Conservation (phyloP, 2,113 vertebrate genomes). For the Burhinus oedicnemus region DNA sequence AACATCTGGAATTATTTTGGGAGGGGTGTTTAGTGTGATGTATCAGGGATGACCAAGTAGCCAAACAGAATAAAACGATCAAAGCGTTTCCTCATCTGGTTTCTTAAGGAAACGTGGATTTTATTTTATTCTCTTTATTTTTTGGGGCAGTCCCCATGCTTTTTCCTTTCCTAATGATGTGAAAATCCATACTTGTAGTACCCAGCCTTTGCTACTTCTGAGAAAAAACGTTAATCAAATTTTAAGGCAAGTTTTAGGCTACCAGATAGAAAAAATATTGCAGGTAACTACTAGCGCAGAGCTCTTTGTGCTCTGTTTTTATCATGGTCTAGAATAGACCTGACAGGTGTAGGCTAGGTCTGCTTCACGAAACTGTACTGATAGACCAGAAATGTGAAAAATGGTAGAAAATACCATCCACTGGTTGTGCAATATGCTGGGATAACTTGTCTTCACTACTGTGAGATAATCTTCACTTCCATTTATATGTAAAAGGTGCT, state of each 20-base stretch:
- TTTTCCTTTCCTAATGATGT: neutral
- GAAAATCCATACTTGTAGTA: neutral
- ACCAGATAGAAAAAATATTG: neutral
- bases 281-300: neutral
- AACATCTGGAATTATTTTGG: neutral
- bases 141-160: neutral
- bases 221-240: neutral
- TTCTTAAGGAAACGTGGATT: neutral
- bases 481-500: neutral
- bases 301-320: neutral
- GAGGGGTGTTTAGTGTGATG: neutral
- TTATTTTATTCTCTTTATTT: neutral
- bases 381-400: neutral
- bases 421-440: neutral
- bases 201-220: neutral
- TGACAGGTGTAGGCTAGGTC: neutral
- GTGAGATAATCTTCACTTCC: accelerated
- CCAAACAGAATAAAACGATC: neutral
- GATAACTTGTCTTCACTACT: neutral
- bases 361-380: neutral
- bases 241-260: neutral
- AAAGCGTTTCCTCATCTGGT: neutral
- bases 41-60: neutral
- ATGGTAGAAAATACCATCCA: neutral
- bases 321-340: neutral